phyloP scores from a whole-genome alignment of 2,888 invertebrate genomes.

The Drosophila nigricruria region DNA sequence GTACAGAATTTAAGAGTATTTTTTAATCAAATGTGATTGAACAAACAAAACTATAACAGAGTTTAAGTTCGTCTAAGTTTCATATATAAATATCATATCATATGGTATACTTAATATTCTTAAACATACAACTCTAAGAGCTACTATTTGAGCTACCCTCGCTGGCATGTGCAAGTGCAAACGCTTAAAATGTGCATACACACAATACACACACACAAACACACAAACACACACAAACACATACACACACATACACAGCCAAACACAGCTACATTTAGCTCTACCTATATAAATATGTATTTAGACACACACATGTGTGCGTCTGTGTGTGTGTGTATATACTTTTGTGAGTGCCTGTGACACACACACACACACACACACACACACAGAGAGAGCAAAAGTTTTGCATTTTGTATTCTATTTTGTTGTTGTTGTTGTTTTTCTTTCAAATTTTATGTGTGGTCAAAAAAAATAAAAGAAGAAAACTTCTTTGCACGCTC shows the following conservation, averaged over 20 bases:
- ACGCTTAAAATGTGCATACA: conserved; percentile 36
- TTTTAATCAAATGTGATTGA: no score
- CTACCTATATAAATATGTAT: conserved; percentile 43
- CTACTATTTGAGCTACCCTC: conserved; percentile 23
- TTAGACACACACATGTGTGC: conserved; percentile 27
- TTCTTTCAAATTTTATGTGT: conserved; percentile 12
- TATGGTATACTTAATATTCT: background rate
- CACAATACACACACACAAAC: conserved; percentile 7
- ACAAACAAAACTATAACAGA: no score
- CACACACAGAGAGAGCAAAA: conserved; percentile 14
- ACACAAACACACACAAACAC: background rate
- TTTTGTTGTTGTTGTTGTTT: conserved; percentile 17
- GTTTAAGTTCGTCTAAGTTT: no score
- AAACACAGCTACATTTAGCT: conserved; percentile 6
- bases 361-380: conserved; percentile 21
- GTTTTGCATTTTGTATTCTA: conserved; percentile 59
- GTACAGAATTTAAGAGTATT: no score
- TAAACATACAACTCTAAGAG: background rate
- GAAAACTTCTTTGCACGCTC: conserved; percentile 37
- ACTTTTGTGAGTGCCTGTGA: conserved; percentile 45
- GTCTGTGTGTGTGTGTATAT: conserved; percentile 12
- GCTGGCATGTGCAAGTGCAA: conserved; percentile 51
- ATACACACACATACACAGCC: background rate
- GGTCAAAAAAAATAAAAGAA: conserved; percentile 40
- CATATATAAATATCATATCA: no score